These are phyloP conservation scores for Triplophysa tibetana DNA, from an alignment of 2,113 vertebrate genomes.

Conservation along the genomic window DNA sequence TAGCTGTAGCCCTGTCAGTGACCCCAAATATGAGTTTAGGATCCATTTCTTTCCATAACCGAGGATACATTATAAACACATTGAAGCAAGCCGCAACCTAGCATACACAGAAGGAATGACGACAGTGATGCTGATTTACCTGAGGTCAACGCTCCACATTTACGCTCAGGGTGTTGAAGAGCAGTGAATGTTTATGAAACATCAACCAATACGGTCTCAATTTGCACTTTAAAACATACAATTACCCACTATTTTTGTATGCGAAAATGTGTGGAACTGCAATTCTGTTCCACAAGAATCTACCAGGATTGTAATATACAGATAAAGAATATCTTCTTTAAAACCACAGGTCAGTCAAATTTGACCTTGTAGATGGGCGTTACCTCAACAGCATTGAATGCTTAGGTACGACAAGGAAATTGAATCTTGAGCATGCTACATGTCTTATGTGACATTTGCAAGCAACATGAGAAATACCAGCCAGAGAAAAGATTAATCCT, in stretches of 20 bases:
- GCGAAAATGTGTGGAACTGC: neutral
- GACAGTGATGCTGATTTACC: neutral
- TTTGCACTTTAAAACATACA: neutral
- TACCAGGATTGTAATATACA: neutral
- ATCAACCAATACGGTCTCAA: neutral
- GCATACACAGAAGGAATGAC: neutral
- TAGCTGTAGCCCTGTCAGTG: constrained; percentile 18
- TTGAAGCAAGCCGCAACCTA: neutral
- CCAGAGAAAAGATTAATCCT: neutral
- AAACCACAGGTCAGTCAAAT: neutral
- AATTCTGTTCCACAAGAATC: neutral
- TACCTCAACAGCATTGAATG: neutral
- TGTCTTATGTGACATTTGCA: too few species aligned
- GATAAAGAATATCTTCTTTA: neutral
- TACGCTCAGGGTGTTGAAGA: neutral
- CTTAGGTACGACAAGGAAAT: neutral
- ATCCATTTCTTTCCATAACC: constrained; percentile 13
- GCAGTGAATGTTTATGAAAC: neutral
- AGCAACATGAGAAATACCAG: neutral
- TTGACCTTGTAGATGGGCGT: neutral
- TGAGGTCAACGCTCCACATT: neutral
- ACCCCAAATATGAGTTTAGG: neutral
- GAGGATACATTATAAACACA: neutral
- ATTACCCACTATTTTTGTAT: neutral
- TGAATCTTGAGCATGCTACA: too few species aligned